Evolutionary conservation across 2,888 invertebrate genomes (phyloP), one percentile per base, ranked within the genome.

Genomic region (Parnassius mnemosyne): DNA sequence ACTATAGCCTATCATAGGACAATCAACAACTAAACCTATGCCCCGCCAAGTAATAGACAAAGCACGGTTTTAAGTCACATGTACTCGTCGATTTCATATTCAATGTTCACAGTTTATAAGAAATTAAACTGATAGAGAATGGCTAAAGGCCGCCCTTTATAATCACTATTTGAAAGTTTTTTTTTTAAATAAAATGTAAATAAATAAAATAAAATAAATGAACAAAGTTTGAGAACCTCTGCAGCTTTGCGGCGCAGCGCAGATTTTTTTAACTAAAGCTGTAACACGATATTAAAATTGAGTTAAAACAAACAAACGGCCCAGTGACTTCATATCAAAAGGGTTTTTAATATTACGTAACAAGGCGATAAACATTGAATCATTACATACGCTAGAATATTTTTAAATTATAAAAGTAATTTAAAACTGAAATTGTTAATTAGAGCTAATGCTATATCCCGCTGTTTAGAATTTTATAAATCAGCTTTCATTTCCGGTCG

Each of bases 221-320:
- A 43, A 13, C 20, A 50, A 57, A 58, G 50, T 63, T 63, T 58
- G 57, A 50, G 61, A 58, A 25, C 7, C 61, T 16, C 54, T 7
- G 12, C 13, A 9, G 7, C 25, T 46, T 51, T 57, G 63, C 61
- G 63, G 64, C 60, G 54, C 46, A 58, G 63, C 65, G 66, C 66
- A 59, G 66, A 66, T 66, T 66, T 66, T 66, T 66, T 63, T 57
- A n/a, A 55, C 63, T 20, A 61, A 65, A 65, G 61, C 60, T 52
- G 66, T 66, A 66, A 66, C 59, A 59, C 63, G 66, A 66, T 63
- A 66, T 61, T 66, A 66, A 66, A 65, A 66, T 65, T 63, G 65
- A 61, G 61, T 65, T 66, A 53, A 66, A 57, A 66, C 65, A 65
- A 66, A 66, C 63, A 66, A 44, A 12, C 55, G 54, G 54, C 53